Conservation (phyloP, 2,113 vertebrate species). For the Sceloporus undulatus region DNA sequence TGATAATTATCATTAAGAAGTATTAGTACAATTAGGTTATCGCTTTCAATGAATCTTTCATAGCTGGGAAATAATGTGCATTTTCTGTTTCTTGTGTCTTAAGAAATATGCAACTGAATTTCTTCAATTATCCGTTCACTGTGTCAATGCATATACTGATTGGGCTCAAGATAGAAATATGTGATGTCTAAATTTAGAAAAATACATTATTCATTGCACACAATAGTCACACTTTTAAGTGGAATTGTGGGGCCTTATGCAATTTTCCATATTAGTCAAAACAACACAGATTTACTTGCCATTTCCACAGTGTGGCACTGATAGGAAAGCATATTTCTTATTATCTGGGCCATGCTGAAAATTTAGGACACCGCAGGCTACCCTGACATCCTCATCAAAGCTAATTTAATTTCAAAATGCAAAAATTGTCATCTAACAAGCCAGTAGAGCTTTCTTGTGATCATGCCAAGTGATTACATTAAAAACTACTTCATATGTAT, state of each 20-base stretch:
- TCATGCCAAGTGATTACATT: background rate
- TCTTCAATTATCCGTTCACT: background rate
- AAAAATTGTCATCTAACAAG: background rate
- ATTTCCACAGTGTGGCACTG: background rate
- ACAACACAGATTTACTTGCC: background rate
- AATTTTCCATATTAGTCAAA: background rate
- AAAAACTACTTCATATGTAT: background rate
- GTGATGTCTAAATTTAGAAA: background rate
- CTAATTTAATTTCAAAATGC: conserved; percentile 25
- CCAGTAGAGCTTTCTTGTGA: background rate
- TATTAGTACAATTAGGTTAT: conserved; percentile 10
- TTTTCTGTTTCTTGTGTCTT: conserved; percentile 6
- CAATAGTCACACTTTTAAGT: background rate
- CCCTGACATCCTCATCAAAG: background rate
- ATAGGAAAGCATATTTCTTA: background rate
- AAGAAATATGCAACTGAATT: conserved; percentile 1
- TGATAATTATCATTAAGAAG: background rate
- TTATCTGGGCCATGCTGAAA: conserved; percentile 5
- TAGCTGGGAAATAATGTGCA: conserved; percentile 4
- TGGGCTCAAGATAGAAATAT: conserved; percentile 1
- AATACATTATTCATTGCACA: conserved; percentile 19
- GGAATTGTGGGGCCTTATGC: background rate
- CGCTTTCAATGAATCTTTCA: background rate
- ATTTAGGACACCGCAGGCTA: background rate
- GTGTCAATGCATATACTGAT: background rate